phyloP scores from a whole-genome alignment of 2,797 vertebrate genomes.

The Notolepis coatsorum region DNA sequence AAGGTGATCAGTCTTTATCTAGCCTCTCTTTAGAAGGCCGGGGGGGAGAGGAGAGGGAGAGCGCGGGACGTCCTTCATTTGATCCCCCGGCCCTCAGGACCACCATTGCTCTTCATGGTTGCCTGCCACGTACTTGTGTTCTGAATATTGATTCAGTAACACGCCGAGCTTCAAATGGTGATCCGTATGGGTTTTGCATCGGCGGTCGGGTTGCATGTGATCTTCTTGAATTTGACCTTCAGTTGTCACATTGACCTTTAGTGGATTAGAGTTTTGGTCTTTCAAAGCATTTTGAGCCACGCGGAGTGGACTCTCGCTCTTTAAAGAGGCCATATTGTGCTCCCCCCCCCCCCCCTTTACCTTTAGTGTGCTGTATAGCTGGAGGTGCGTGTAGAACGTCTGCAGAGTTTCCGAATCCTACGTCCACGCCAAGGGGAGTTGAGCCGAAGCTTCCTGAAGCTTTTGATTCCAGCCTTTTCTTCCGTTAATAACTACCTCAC shows the following conservation, averaged over 20 bases:
- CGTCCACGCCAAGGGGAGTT: too few relatives aligned
- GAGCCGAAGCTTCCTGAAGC: too few relatives aligned
- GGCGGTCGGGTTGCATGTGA: neutral
- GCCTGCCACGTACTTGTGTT: constrained; percentile 36
- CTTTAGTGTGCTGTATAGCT: too few relatives aligned
- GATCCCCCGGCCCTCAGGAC: constrained; percentile 43
- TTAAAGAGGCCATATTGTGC: too few relatives aligned
- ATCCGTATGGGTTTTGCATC: constrained; percentile 8
- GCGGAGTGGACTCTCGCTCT: neutral
- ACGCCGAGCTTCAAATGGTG: constrained; percentile 14
- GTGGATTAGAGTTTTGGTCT: neutral
- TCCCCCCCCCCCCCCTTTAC: too few relatives aligned
- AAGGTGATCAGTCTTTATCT: constrained; percentile 57
- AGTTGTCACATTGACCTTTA: too few relatives aligned
- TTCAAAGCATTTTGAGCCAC: neutral
- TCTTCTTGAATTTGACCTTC: neutral
- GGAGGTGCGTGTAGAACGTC: too few relatives aligned
- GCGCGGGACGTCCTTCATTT: constrained; percentile 44
- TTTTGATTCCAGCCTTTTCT: too few relatives aligned
- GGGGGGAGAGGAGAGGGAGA: constrained; percentile 28
- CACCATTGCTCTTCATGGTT: constrained; percentile 47
- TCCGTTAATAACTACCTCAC: too few relatives aligned
- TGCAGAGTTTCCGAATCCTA: too few relatives aligned
- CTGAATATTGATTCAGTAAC: constrained; percentile 58
- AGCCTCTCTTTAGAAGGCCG: constrained; percentile 35